phyloP scores from a whole-genome alignment of 2,888 invertebrate species.

The Patella depressa region DNA sequence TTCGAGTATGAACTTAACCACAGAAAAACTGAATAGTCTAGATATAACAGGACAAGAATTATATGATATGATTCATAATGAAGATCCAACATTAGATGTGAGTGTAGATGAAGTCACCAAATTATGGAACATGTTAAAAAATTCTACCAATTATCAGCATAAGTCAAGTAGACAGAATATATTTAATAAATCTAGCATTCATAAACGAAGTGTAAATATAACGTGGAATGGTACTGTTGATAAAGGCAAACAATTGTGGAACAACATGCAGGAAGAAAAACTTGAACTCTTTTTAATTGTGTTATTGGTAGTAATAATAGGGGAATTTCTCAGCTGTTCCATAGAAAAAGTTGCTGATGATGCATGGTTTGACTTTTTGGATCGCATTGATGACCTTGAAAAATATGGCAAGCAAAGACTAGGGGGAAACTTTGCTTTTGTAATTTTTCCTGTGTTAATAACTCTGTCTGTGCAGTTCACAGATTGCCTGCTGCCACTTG shows the following conservation, averaged over 20 bases:
- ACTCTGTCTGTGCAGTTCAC: constrained; percentile 60
- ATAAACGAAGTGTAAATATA: background rate
- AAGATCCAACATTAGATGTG: background rate
- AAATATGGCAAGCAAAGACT: constrained; percentile 65
- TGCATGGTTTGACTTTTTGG: constrained; percentile 67
- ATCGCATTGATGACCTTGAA: constrained; percentile 65
- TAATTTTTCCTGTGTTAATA: constrained; percentile 58
- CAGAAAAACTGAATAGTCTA: background rate
- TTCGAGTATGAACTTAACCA: background rate
- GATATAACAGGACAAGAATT: background rate
- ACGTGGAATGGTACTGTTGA: background rate
- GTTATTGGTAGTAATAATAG: constrained; percentile 56
- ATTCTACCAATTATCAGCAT: background rate
- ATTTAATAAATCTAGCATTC: background rate
- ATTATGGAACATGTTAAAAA: background rate
- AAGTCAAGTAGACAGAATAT: background rate
- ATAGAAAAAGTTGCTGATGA: constrained; percentile 66
- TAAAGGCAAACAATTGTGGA: constrained; percentile 12
- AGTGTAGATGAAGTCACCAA: background rate
- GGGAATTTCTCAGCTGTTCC: constrained; percentile 59
- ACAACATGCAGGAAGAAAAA: constrained; percentile 42
- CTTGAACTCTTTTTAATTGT: constrained; percentile 55
- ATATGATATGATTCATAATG: background rate
- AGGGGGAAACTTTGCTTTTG: constrained; percentile 61
- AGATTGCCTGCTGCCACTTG: constrained; percentile 57